Evolutionary conservation across 2,113 vertebrate species (phyloP), one percentile per base, ranked within the genome.

Genomic region (Callochromis pleurospilus): DNA sequence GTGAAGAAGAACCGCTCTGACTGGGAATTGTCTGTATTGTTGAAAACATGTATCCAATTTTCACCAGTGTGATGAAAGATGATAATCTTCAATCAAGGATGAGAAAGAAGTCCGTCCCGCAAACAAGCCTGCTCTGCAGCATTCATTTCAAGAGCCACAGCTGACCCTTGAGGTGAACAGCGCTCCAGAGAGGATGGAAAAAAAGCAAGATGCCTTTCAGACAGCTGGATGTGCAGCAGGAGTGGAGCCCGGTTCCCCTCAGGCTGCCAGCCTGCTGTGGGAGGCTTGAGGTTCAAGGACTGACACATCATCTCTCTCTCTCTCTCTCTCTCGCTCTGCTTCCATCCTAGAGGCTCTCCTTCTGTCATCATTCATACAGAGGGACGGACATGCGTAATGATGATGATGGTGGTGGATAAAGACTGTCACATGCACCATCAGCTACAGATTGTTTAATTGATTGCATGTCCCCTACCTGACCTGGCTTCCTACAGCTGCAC

Each of bases 311-410:
- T 88, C 73, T 58, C 21, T 21, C 85, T 47, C 47, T 58, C 21
- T 21, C 85, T 47, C 47, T 49, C 83, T 65, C 62, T 24, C 80
- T 62, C 68, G 7, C 79, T 68, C 38, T 6, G 14, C 21, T 11
- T 62, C 13, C 62, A 86, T 91, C 33, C 68, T 85, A 47, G 77
- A 84, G 33, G 13, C 82, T 88, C 83, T 79, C 53, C 31, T 56
- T 42, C 51, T 7, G 83, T 87, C 88, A 91, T 92, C 88, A 77
- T 42, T 91, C 91, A 91, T 40, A 82, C 79, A 88, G 84, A 92
- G 75, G 65, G 86, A 45, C 36, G 83, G 89, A 91, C 90, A 93
- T 90, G 93, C 88, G 86, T 92, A 83, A 94, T 92, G 70, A 45
- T 86, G 81, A 62, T 89, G 86, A 84, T 92, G 82, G 47, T 92